These are phyloP conservation scores for Moxostoma hubbsi DNA, from an alignment of 2,797 vertebrate species.

Conservation along the genomic window DNA sequence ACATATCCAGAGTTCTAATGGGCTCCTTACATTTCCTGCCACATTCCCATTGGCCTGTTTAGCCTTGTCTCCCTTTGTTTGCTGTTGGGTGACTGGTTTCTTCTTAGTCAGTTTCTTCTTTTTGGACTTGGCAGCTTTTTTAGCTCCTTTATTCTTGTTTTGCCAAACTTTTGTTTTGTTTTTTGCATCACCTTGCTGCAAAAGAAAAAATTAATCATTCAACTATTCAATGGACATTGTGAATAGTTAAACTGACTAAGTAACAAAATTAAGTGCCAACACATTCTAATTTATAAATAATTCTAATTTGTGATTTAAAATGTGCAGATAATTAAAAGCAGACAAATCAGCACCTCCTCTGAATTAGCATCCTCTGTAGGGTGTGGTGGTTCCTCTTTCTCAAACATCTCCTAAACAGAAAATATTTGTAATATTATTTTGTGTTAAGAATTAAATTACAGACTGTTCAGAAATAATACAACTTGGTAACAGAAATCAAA, in stretches of 20 bases:
- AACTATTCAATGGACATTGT: neutral
- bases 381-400: slow-evolving; percentile 86
- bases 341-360: slow-evolving; percentile 82
- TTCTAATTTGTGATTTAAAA: neutral
- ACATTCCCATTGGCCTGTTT: slow-evolving; percentile 94
- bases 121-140: slow-evolving; percentile 94
- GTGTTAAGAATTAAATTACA: neutral
- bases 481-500: neutral
- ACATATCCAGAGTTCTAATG: neutral
- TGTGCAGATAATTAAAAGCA: neutral
- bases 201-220: slow-evolving; percentile 14
- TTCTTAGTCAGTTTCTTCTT: slow-evolving; percentile 98
- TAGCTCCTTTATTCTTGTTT: slow-evolving; percentile 93
- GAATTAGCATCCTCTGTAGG: slow-evolving; percentile 82
- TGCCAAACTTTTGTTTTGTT: slow-evolving; percentile 95
- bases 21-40: slow-evolving; percentile 78
- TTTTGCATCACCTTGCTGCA: slow-evolving; percentile 87
- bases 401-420: slow-evolving; percentile 90
- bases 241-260: neutral
- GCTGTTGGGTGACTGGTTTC: slow-evolving; percentile 81
- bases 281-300: neutral
- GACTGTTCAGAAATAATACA: neutral
- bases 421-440: neutral
- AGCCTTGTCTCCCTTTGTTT: slow-evolving; percentile 77
- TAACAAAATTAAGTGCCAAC: neutral